Evolutionary conservation across 2,888 invertebrate species (phyloP), one percentile per base, ranked within the genome.

Genomic region (Aphodius sticticus): DNA sequence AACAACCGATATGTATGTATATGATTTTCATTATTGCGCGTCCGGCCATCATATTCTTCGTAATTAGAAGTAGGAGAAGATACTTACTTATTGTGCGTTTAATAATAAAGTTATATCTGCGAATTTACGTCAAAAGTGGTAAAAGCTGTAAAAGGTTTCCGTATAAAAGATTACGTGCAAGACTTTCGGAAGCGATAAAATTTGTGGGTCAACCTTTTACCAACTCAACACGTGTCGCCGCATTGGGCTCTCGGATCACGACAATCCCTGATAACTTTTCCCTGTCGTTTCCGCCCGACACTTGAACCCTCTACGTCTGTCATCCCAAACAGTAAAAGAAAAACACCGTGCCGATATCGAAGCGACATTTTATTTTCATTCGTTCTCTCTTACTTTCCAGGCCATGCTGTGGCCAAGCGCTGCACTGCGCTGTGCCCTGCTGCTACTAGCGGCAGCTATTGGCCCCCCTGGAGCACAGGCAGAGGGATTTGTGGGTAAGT

Each of bases 401-500:
- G 89, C 88, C 89, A 89, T 89, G 89, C 88, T 86, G 87, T 88
- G 88, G 89, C 88, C 88, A 84, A 87, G 88, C 86, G 86, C 85
- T 84, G 85, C 86, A 80, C 84, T 88, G 84, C 85, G 86, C 85
- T 85, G 87, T 83, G 85, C 86, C 84, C 85, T 88, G 83, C 84
- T 88, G 83, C 85, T 89, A 77, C 82, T 87, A 81, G 85, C 86
- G 78, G 87, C 87, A 76, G 85, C 86, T 78, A 84, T 86, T 78
- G 87, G 87, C 79, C 88, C 88, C 69, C 88, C 88, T 77, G 88
- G 87, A 83, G 91, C 91, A 87, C 88, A 88, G 83, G 91, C 92
- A 86, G 93, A 93, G 88, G 92, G 92, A 82, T 92, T 93, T 90
- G 93, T 94, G 88, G 94, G 94, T 94, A 86, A 91, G 91, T 89